These are phyloP conservation scores for Leptinotarsa defecta DNA, from an alignment of 1,140 invertebrate genomes.

Conservation along the genomic window DNA sequence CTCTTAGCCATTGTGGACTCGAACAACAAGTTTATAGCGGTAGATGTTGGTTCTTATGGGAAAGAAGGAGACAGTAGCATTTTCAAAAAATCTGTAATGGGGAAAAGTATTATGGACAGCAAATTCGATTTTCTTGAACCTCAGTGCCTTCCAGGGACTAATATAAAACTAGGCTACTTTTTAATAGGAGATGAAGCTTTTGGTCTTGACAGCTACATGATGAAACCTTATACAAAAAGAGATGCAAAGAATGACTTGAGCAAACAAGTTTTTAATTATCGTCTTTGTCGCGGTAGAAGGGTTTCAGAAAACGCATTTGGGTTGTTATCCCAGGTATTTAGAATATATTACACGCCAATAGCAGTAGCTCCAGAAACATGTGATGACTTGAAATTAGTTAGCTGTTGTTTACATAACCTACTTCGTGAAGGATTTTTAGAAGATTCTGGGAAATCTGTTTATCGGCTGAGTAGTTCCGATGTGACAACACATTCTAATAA, in stretches of 20 bases:
- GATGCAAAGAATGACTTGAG: conserved; percentile 13
- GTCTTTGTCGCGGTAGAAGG: conserved; percentile 52
- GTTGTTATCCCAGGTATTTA: conserved; percentile 50
- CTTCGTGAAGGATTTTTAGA: conserved; percentile 29
- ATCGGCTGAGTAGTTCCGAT: not conserved
- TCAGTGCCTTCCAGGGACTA: conserved; percentile 20
- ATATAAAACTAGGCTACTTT: conserved; percentile 26
- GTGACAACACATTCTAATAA: not conserved
- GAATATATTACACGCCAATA: conserved; percentile 50
- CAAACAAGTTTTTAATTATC: conserved; percentile 58
- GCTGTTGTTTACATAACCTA: conserved; percentile 45
- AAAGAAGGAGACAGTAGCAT: conserved; percentile 20
- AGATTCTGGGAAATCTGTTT: not conserved
- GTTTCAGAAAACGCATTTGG: conserved; percentile 56
- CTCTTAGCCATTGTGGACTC: conserved; percentile 24
- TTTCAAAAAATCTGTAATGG: conserved; percentile 13
- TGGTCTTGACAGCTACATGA: conserved; percentile 25
- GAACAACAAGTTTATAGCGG: conserved; percentile 21
- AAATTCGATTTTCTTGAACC: not conserved
- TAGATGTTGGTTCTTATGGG: conserved; percentile 26
- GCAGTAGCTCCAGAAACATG: conserved; percentile 47
- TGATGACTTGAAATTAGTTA: conserved; percentile 46
- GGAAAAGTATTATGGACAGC: conserved; percentile 9
- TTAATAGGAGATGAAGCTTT: conserved; percentile 35
- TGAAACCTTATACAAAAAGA: conserved; percentile 23